Conservation (phyloP, 2,888 invertebrate species). For the Apamea monoglypha region DNA sequence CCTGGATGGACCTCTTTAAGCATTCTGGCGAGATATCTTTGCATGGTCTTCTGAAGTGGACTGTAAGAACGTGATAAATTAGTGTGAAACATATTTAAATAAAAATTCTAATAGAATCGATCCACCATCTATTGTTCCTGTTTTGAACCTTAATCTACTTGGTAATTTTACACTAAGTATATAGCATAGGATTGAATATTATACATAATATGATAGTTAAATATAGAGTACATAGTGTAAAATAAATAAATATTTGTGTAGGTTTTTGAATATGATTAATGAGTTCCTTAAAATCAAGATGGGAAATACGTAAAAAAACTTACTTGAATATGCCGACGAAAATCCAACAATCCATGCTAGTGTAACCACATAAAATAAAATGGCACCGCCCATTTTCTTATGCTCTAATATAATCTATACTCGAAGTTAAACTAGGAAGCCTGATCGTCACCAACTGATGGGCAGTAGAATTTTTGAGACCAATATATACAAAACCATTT, state of each 20-base stretch:
- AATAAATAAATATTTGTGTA: neutral
- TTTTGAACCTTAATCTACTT: neutral
- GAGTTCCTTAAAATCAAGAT: neutral
- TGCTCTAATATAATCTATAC: neutral
- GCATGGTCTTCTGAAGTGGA: conserved; percentile 68
- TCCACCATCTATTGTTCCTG: neutral
- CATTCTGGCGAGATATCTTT: conserved; percentile 71
- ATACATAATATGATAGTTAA: neutral
- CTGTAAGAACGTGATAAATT: conserved; percentile 24
- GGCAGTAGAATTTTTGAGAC: neutral
- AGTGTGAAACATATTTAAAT: neutral
- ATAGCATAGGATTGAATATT: neutral
- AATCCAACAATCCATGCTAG: conserved; percentile 36
- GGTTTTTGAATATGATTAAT: neutral
- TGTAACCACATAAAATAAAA: conserved; percentile 20
- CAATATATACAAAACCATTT: conserved; percentile 36
- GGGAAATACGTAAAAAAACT: conserved; percentile 28
- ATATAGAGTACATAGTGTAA: neutral
- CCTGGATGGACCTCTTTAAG: conserved; percentile 72
- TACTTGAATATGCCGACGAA: conserved; percentile 55
- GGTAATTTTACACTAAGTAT: neutral
- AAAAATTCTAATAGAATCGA: neutral
- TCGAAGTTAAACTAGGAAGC: too few relatives aligned
- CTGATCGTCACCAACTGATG: conserved; percentile 38
- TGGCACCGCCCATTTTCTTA: conserved; percentile 39